These are phyloP conservation scores for Laspeyria flexula DNA, from an alignment of 2,888 invertebrate genomes.

Conservation along the genomic window DNA sequence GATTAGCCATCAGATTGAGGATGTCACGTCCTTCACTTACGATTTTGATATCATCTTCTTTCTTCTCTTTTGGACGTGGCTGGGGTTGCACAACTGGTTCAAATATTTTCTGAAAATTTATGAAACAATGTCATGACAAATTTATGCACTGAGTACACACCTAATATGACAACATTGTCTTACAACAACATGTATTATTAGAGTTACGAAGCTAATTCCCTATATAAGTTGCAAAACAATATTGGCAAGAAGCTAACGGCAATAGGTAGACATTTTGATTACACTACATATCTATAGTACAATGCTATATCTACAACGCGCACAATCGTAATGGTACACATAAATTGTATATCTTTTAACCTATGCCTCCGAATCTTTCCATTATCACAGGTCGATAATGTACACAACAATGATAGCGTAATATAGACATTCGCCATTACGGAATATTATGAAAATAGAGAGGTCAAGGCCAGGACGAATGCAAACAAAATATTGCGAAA, in stretches of 20 bases:
- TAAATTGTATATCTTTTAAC: slow-evolving; percentile 16
- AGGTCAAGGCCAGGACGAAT: slow-evolving; percentile 85
- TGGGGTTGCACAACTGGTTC: slow-evolving; percentile 76
- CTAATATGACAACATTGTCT: too few relatives aligned
- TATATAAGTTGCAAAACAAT: slow-evolving; percentile 22
- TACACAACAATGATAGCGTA: slow-evolving; percentile 78
- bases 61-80: slow-evolving; percentile 74
- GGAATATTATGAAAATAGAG: slow-evolving; percentile 86
- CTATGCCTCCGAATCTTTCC: slow-evolving; percentile 56
- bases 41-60: slow-evolving; percentile 73
- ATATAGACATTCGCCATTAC: slow-evolving; percentile 80
- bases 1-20: slow-evolving; percentile 85
- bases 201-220: slow-evolving; percentile 1
- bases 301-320: slow-evolving; percentile 8
- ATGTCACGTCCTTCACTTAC: slow-evolving; percentile 84
- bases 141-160: too few relatives aligned
- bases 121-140: slow-evolving; percentile 15
- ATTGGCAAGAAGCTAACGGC: slow-evolving; percentile 35
- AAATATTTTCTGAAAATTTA: slow-evolving; percentile 76
- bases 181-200: not conserved
- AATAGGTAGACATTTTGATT: slow-evolving; percentile 33
- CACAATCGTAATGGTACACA: slow-evolving; percentile 13
- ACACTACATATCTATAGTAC: slow-evolving; percentile 2
- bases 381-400: slow-evolving; percentile 69
- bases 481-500: slow-evolving; percentile 75